Evolutionary conservation across 64 coral and sea anemone genomes (phyloP).

Genomic region (Pocillopora damicornis): DNA sequence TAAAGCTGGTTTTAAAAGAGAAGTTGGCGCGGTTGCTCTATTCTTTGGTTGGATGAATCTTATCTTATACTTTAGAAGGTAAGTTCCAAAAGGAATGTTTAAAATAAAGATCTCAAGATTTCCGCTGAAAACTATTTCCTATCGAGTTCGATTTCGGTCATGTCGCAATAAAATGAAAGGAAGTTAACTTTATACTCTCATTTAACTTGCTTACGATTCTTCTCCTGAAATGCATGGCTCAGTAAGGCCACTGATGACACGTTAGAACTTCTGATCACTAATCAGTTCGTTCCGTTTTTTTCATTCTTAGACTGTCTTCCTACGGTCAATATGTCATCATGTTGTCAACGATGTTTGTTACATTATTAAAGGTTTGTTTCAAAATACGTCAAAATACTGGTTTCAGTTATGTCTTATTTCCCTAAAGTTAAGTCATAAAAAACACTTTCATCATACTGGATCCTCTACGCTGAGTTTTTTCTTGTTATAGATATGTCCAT

Average conservation of each 20-base stretch:
- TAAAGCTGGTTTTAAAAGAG: conserved; percentile 14
- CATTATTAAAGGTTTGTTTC: conserved; percentile 40
- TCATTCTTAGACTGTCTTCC: conserved; percentile 18
- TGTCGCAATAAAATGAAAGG: too few species aligned
- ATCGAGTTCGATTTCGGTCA: too few species aligned
- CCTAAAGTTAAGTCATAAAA: too few species aligned
- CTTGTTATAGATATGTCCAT: too few species aligned
- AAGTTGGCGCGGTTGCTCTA: conserved; percentile 19
- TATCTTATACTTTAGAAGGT: conserved; percentile 55
- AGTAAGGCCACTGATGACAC: too few species aligned
- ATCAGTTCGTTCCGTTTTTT: neutral
- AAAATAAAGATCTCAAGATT: too few species aligned
- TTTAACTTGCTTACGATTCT: too few species aligned
- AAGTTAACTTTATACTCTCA: too few species aligned
- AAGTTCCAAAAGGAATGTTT: neutral
- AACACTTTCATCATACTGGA: too few species aligned
- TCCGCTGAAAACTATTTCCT: too few species aligned
- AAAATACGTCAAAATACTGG: neutral
- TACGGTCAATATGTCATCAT: conserved; percentile 61
- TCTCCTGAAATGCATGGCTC: too few species aligned
- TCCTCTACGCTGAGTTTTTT: too few species aligned
- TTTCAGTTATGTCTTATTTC: neutral
- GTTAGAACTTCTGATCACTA: neutral
- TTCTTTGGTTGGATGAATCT: conserved; percentile 74
- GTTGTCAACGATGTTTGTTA: conserved; percentile 53